These are phyloP conservation scores for Argyrosomus japonicus DNA, from an alignment of 2,113 vertebrate genomes.

Conservation along the genomic window DNA sequence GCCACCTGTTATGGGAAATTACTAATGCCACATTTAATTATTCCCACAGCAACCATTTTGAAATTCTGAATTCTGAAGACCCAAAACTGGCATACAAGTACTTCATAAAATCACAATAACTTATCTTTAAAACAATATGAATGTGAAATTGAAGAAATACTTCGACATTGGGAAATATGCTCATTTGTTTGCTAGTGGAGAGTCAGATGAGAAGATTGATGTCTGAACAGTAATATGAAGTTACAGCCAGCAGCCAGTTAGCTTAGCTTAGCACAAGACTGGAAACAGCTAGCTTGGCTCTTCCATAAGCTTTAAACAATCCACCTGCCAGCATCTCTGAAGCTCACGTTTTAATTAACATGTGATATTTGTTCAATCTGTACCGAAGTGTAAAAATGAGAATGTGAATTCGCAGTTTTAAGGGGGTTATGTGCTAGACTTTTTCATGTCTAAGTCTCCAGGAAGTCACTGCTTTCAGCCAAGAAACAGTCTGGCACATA, in stretches of 20 bases:
- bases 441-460: not conserved
- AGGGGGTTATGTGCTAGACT: not conserved
- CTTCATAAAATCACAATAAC: conserved; percentile 6
- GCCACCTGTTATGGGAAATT: conserved; percentile 4
- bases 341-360: not conserved
- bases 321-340: not conserved
- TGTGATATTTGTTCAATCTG: not conserved
- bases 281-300: not conserved
- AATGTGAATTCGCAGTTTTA: not conserved
- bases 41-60: conserved; percentile 9
- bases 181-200: not conserved
- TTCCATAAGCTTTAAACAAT: not conserved
- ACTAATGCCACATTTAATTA: conserved; percentile 12
- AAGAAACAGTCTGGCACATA: not conserved
- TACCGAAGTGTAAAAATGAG: not conserved
- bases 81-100: not conserved
- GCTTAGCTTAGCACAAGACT: conserved; percentile 14
- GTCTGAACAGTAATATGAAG: not conserved
- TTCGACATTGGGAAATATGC: not conserved
- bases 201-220: not conserved
- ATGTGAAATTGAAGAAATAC: not conserved
- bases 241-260: not conserved
- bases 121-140: not conserved
- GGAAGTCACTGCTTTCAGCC: not conserved
- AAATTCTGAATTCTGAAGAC: not conserved